phyloP scores from a whole-genome alignment of 2,113 vertebrate species.

The Pachypanchax playfairii region DNA sequence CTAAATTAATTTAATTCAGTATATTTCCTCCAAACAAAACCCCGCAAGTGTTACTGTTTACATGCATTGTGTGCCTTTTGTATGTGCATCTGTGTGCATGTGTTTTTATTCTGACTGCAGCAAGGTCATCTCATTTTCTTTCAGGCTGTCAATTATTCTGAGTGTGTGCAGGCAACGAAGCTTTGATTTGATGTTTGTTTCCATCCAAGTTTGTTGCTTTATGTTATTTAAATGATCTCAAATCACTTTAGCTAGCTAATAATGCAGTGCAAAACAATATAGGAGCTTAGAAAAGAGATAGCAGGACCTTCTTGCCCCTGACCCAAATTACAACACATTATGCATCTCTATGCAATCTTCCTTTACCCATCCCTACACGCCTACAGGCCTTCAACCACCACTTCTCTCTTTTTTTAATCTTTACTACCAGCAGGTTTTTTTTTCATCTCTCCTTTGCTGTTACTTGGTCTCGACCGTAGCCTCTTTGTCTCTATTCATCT shows the following conservation, averaged over 20 bases:
- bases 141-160: conserved; percentile 45
- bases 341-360: conserved; percentile 40
- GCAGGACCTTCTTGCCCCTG: conserved; percentile 34
- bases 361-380: conserved; percentile 15
- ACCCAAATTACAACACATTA: conserved; percentile 63
- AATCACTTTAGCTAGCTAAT: conserved; percentile 53
- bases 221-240: conserved; percentile 48
- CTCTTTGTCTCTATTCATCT: conserved; percentile 55
- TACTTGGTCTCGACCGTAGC: conserved; percentile 18
- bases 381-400: conserved; percentile 31
- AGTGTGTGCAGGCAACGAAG: neutral
- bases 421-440: conserved; percentile 8
- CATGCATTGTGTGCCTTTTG: neutral
- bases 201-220: conserved; percentile 32
- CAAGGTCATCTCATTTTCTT: conserved; percentile 52
- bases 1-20: conserved; percentile 29
- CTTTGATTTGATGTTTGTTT: conserved; percentile 38
- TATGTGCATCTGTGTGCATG: neutral
- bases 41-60: neutral
- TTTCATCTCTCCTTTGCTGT: conserved; percentile 5
- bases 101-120: conserved; percentile 6
- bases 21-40: conserved; percentile 8
- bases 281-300: conserved; percentile 15
- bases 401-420: conserved; percentile 4
- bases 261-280: conserved; percentile 48